Percentiles rank a stretch among this genome's conserved stretches.
phyloP scores from a whole-genome alignment of 2,888 invertebrate genomes.

The Synanthedon tipuliformis region DNA sequence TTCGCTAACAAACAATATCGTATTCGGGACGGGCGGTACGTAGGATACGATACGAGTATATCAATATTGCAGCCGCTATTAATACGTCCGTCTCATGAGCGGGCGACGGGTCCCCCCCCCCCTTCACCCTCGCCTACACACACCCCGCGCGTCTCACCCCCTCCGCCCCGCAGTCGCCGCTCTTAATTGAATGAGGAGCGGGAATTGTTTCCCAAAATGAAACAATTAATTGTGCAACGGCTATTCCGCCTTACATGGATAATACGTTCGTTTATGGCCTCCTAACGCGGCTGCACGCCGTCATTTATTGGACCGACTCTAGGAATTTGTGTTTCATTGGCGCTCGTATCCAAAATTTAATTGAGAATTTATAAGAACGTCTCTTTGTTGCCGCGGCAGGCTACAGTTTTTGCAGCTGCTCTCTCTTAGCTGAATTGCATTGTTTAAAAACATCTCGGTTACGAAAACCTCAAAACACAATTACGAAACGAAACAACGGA shows the following conservation, averaged over 20 bases:
- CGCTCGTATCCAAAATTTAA: slow-evolving; percentile 68
- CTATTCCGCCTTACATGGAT: slow-evolving; percentile 71
- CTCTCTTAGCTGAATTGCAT: slow-evolving; percentile 24
- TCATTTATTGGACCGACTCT: slow-evolving; percentile 69
- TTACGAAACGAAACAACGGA: slow-evolving; percentile 1
- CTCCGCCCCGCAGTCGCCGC: slow-evolving; percentile 58
- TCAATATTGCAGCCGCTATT: slow-evolving; percentile 71
- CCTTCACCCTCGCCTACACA: slow-evolving; percentile 21
- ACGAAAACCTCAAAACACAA: slow-evolving; percentile 19
- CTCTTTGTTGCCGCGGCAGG: slow-evolving; percentile 59
- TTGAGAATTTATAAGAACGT: slow-evolving; percentile 64
- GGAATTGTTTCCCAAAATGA: slow-evolving; percentile 72
- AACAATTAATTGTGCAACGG: slow-evolving; percentile 72
- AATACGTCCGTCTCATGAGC: slow-evolving; percentile 70
- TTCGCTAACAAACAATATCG: slow-evolving; percentile 70
- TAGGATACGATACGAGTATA: slow-evolving; percentile 64
- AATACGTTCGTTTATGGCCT: slow-evolving; percentile 70
- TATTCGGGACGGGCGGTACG: slow-evolving; percentile 63
- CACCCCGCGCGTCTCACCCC: slow-evolving; percentile 20
- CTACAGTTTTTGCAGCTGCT: slow-evolving; percentile 11
- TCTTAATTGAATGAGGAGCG: slow-evolving; percentile 72
- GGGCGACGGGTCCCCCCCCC: slow-evolving; percentile 30
- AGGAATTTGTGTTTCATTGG: slow-evolving; percentile 68
- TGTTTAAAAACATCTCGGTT: slow-evolving; percentile 40
- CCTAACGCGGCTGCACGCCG: slow-evolving; percentile 69